Base-by-base conservation (phyloP, 2,797 vertebrate genomes). In the Pteronotus mesoamericanus region DNA sequence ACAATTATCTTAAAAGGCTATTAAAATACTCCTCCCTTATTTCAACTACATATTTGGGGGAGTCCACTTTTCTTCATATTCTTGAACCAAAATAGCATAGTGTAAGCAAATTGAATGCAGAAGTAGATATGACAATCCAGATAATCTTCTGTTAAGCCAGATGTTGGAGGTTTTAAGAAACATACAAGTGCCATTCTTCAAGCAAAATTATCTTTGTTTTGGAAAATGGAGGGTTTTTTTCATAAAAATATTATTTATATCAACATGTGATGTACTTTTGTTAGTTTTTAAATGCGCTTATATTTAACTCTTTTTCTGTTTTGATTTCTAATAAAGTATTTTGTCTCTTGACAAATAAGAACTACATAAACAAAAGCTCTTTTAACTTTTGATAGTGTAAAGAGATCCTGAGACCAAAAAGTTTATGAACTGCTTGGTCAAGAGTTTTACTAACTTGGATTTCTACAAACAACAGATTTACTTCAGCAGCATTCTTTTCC, bases 11-110 rank as follows among this genome's bases (percentile, higher is more conserved):
- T 74, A 86, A 77, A 92, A 85, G 61, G 3, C n/a, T 83, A 26
- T 57, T 94, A 57, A 94, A 80, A 66, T 95, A 79, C 4, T 57
- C 15, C 42, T 51, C 9, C 6, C 9, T 48, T 55, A 37, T 93
- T 92, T 90, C 6, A 84, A 46, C 24, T 44, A 37, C 3, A 24
- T 82, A 57, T 42, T 69, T 89, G 32, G 71, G 46, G 22, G n/a
- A 90, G n/a, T 86, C 64, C 22, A 57, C 42, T 87, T 94, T 90
- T 95, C 86, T 94, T 92, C 16, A 46, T 93, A 64, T 94, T 97
- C 71, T 96, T 89, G n/a, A 44, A 90, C 39, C 11, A 79, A 77
- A 92, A 68, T 42, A 91, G 39, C 15, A 16, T 89, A 80, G 26
- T 93, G 7, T 37, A 80, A 61, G n/a, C 72, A 93, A 84, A 53